Percentiles rank a stretch among this genome's conserved stretches.
These are phyloP conservation scores for Heteractis magnifica DNA, from an alignment of 92 coral and sea anemone species.

Conservation along the genomic window DNA sequence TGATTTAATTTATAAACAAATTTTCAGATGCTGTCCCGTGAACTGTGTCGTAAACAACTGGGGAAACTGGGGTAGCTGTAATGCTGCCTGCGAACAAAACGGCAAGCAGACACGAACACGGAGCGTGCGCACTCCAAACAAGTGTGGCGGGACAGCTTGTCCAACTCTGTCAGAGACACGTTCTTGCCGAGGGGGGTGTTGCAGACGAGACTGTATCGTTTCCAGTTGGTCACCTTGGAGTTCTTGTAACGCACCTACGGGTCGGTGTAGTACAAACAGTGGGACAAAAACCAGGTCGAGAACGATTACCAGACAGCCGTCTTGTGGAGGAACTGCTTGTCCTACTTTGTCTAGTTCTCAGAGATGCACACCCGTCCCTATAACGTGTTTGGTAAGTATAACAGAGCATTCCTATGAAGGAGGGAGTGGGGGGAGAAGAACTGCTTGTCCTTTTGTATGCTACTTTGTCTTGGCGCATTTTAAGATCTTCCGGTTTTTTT, in stretches of 20 bases:
- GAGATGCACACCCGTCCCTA: constrained; percentile 75
- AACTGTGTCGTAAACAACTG: constrained; percentile 65
- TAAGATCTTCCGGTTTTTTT: too few species aligned
- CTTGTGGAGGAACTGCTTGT: constrained; percentile 66
- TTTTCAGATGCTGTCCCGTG: constrained; percentile 79
- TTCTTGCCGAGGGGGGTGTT: constrained; percentile 74
- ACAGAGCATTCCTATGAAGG: too few species aligned
- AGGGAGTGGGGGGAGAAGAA: neutral
- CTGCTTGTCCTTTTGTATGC: neutral
- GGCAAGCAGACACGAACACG: constrained; percentile 61
- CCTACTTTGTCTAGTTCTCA: constrained; percentile 21
- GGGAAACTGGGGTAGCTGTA: constrained; percentile 72
- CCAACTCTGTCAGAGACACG: constrained; percentile 57
- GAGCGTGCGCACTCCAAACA: constrained; percentile 37
- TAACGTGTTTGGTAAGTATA: constrained; percentile 63
- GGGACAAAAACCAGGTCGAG: constrained; percentile 59
- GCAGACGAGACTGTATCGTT: constrained; percentile 62
- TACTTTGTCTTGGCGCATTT: too few species aligned
- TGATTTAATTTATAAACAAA: neutral
- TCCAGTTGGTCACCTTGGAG: constrained; percentile 72
- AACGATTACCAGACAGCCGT: constrained; percentile 38
- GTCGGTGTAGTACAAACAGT: constrained; percentile 46
- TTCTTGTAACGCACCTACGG: constrained; percentile 62
- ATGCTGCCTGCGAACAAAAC: constrained; percentile 61
- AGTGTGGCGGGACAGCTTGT: constrained; percentile 67